phyloP scores from a whole-genome alignment of 2,797 vertebrate species.

The Choloepus didactylus region DNA sequence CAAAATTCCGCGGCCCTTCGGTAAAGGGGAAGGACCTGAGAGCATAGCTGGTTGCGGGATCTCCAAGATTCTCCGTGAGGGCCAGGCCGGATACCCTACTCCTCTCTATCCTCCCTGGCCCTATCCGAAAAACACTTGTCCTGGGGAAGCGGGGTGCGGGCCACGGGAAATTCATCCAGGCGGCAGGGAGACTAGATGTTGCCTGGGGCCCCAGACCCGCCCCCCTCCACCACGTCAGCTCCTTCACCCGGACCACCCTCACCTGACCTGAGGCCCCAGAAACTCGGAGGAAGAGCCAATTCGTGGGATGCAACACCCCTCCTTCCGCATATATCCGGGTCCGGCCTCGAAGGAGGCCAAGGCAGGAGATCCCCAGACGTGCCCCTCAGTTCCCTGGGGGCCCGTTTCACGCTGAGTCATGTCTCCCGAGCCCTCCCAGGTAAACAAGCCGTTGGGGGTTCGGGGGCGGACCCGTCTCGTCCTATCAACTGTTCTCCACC shows the following conservation, averaged over 20 bases:
- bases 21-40: background rate
- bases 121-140: background rate
- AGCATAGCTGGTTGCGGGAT: background rate
- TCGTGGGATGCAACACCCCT: background rate
- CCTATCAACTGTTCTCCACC: slow-evolving; percentile 50
- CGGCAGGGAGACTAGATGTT: background rate
- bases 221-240: background rate
- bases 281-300: slow-evolving; percentile 5
- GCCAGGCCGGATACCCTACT: background rate
- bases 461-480: background rate
- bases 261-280: background rate
- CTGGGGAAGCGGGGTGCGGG: background rate
- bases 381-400: slow-evolving; percentile 56
- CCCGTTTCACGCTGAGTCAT: slow-evolving; percentile 77
- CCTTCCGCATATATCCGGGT: background rate
- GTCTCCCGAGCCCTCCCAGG: slow-evolving; percentile 46
- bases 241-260: background rate
- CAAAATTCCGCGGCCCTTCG: background rate
- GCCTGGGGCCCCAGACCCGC: background rate
- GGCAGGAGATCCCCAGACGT: slow-evolving; percentile 39
- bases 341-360: background rate
- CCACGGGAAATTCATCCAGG: background rate
- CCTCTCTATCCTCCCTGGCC: background rate
- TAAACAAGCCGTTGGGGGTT: slow-evolving; percentile 69
- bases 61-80: background rate